Conservation (phyloP, 2,113 vertebrate species). For the Orientallactaga bullata region DNA sequence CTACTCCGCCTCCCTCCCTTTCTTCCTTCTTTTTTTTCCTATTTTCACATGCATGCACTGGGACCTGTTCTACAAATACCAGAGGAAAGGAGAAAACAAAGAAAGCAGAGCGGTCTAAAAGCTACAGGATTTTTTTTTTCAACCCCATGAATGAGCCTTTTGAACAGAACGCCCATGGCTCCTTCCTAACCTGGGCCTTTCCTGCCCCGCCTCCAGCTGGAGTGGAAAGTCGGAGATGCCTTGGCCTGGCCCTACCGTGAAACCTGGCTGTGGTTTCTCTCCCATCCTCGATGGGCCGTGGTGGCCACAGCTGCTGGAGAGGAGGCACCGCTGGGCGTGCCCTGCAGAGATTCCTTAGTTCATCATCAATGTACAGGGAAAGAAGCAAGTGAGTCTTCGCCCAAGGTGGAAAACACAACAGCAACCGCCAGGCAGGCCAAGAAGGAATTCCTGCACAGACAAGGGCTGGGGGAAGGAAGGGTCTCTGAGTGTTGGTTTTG, state of each 20-base stretch:
- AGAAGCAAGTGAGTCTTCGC: background rate
- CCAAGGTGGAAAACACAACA: background rate
- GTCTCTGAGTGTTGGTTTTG: constrained; percentile 58
- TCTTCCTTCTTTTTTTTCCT: background rate
- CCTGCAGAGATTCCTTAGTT: background rate
- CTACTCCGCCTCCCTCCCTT: background rate
- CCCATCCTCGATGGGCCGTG: background rate
- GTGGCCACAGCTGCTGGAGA: constrained; percentile 24
- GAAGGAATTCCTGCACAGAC: constrained; percentile 59
- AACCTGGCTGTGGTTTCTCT: constrained; percentile 32
- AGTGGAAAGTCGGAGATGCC: constrained; percentile 70
- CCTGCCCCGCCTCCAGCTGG: constrained; percentile 58
- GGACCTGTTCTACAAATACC: constrained; percentile 34
- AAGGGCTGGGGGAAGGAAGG: background rate
- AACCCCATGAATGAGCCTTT: constrained; percentile 58
- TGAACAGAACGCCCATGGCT: constrained; percentile 33
- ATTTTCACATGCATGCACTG: constrained; percentile 34
- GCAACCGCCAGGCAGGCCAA: background rate
- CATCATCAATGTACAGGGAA: background rate
- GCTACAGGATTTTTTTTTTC: background rate
- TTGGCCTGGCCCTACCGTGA: constrained; percentile 61
- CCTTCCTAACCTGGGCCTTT: constrained; percentile 53
- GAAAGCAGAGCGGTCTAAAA: constrained; percentile 41
- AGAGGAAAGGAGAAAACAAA: constrained; percentile 59
- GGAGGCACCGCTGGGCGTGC: background rate